Conservation (phyloP, 2,113 vertebrate genomes). For the Eclectus roratus region DNA sequence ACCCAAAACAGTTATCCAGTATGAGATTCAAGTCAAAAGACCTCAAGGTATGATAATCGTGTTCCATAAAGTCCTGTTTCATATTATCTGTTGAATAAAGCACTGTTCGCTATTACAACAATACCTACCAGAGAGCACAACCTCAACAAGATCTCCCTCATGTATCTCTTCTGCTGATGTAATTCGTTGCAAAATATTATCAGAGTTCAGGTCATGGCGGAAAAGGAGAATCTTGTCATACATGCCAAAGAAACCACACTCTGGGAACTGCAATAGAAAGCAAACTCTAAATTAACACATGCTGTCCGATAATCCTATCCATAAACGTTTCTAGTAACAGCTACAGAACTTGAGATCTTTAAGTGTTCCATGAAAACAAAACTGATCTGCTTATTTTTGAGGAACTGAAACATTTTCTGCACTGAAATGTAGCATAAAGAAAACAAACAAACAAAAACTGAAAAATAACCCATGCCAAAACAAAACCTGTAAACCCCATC, state of each 20-base stretch:
- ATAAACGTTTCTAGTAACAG: not conserved
- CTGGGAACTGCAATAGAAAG: constrained; percentile 86
- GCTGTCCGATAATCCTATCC: not conserved
- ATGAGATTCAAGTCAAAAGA: not conserved
- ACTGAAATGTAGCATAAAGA: not conserved
- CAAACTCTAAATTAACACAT: constrained; percentile 38
- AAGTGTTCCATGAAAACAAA: not conserved
- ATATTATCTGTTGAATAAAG: not conserved
- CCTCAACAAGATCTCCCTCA: constrained; percentile 95
- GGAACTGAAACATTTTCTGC: not conserved
- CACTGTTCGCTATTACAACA: not conserved
- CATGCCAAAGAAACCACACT: constrained; percentile 99
- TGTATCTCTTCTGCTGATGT: constrained; percentile 93
- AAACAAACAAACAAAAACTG: too few relatives aligned
- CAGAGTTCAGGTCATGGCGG: constrained; percentile 92
- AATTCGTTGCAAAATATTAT: constrained; percentile 96
- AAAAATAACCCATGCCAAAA: not conserved
- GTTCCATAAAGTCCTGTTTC: not conserved
- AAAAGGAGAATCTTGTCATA: constrained; percentile 99
- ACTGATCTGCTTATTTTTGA: not conserved
- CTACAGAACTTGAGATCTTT: not conserved
- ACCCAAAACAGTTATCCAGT: not conserved
- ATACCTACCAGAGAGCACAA: constrained; percentile 89
- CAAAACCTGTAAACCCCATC: not conserved
- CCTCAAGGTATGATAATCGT: not conserved